These are phyloP conservation scores for Protonibea diacanthus DNA, from an alignment of 2,797 vertebrate species.

Conservation along the genomic window DNA sequence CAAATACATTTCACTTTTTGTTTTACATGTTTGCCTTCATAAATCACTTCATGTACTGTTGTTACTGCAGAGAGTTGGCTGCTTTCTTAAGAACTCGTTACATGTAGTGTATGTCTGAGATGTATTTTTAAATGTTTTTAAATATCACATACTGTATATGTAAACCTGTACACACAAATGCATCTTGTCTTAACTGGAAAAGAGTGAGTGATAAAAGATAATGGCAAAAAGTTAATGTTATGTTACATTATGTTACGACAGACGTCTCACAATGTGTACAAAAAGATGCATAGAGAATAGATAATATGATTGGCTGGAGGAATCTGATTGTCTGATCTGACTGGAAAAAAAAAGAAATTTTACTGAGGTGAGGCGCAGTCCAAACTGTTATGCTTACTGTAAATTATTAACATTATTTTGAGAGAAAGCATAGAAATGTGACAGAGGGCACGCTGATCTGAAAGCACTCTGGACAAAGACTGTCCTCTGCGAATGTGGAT, in stretches of 20 bases:
- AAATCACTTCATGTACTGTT: neutral
- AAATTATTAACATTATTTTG: slow-evolving; percentile 3
- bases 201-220: neutral
- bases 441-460: slow-evolving; percentile 31
- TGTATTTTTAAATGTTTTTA: too few species aligned
- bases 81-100: neutral
- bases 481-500: slow-evolving; percentile 58
- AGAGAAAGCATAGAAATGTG: slow-evolving; percentile 1
- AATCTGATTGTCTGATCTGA: neutral
- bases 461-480: slow-evolving; percentile 59
- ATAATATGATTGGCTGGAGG: neutral
- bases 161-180: neutral
- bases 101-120: too few species aligned
- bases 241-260: neutral
- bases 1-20: neutral
- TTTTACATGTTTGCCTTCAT: neutral
- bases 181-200: neutral
- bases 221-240: neutral
- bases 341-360: neutral
- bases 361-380: neutral
- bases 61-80: neutral
- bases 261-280: neutral
- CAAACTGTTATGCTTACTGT: neutral
- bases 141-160: too few species aligned
- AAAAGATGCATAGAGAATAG: neutral